phyloP scores from a whole-genome alignment of 2,113 vertebrate species.

The Anas platyrhynchos region DNA sequence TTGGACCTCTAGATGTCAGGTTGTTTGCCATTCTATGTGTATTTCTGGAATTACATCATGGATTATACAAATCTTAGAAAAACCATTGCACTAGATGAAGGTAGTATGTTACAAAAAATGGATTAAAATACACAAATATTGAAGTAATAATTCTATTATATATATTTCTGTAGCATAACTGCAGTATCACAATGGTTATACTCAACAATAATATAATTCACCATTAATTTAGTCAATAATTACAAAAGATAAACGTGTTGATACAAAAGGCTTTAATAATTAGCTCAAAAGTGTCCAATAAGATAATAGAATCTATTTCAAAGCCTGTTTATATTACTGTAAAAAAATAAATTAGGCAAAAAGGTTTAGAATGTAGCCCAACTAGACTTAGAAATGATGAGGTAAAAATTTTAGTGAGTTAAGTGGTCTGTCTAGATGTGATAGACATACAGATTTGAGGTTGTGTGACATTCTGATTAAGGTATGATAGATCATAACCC shows the following conservation, averaged over 20 bases:
- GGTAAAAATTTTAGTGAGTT: neutral
- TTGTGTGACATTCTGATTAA: neutral
- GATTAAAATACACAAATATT: neutral
- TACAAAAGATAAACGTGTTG: neutral
- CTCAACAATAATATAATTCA: neutral
- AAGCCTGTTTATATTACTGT: neutral
- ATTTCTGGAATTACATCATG: neutral
- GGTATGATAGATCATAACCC: neutral
- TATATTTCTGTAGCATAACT: neutral
- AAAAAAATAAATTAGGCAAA: neutral
- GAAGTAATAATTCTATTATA: neutral
- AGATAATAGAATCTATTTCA: neutral
- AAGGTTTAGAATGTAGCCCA: neutral
- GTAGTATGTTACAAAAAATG: neutral
- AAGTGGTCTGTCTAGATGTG: neutral
- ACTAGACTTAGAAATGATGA: neutral
- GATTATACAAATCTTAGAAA: neutral
- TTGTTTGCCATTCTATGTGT: neutral
- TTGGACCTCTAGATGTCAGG: neutral
- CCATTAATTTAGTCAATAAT: neutral
- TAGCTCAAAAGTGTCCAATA: neutral
- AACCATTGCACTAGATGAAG: neutral
- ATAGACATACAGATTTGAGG: neutral
- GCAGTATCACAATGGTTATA: neutral
- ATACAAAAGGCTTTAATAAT: neutral